phyloP scores from a whole-genome alignment of 1,140 invertebrate species.

The Agrilus planipennis region DNA sequence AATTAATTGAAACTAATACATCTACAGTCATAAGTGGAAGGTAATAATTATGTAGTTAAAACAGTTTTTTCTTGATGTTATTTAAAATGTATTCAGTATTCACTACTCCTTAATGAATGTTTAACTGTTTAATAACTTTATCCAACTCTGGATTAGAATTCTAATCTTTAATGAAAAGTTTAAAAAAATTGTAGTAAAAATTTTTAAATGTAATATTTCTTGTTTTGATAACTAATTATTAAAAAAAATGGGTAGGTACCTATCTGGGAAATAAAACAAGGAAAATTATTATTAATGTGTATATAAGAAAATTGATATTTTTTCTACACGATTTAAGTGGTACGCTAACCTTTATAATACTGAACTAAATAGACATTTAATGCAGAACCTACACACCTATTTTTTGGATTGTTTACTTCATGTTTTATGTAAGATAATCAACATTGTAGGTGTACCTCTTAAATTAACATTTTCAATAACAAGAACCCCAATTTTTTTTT shows the following conservation, averaged over 20 bases:
- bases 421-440: not conserved
- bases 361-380: not conserved
- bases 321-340: too few species aligned
- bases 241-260: too few species aligned
- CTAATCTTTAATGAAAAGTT: too few species aligned
- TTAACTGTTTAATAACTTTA: constrained; percentile 5
- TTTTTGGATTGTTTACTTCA: not conserved
- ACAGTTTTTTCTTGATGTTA: not conserved
- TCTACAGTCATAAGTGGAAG: constrained; percentile 39
- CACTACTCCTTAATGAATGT: constrained; percentile 10
- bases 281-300: too few species aligned
- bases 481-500: not conserved
- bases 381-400: not conserved
- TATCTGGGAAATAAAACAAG: too few species aligned
- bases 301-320: too few species aligned
- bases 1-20: constrained; percentile 34
- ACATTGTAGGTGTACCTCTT: not conserved
- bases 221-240: too few species aligned
- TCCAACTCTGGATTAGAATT: not conserved
- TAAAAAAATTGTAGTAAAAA: too few species aligned
- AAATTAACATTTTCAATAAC: not conserved
- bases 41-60: constrained; percentile 32
- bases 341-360: not conserved
- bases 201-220: too few species aligned
- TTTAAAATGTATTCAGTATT: constrained; percentile 14